Evolutionary conservation across 2,888 invertebrate genomes (phyloP), one percentile per base, ranked within the genome.

Genomic region (Microctonus hyperodae): DNA sequence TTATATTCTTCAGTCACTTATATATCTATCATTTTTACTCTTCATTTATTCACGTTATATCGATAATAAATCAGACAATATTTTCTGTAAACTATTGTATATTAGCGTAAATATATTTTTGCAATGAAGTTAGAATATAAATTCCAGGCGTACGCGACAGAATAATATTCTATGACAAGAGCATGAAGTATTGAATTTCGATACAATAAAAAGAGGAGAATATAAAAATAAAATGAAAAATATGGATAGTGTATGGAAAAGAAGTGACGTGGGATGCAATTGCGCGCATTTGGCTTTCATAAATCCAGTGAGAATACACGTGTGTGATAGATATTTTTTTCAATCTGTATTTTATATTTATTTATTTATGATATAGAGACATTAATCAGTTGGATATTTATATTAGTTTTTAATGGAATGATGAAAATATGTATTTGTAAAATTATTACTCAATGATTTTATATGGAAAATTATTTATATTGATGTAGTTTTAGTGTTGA

Each of bases 181-280:
- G 23, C 23, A 58, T 58, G 40, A 58, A 58, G 57, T 58, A 58
- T 58, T 58, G 57, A 58, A 58, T 58, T 58, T 35, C 57, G 35
- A 58, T 58, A 58, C 23, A 58, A n/a, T 37, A 35, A n/a, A 37
- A 23, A 37, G 20, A 33, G 4, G 10, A 28, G 10, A 37, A 37
- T 13, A 44, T 44, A 44, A n/a, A 44, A n/a, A 44, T 7, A 35
- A 9, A 35, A n/a, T n/a, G n/a, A n/a, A n/a, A n/a, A n/a, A n/a
- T n/a, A n/a, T n/a, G n/a, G n/a, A n/a, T n/a, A n/a, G n/a, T n/a
- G n/a, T n/a, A n/a, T n/a, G 35, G 35, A 58, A 11, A 58, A 40
- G 37, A 58, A 58, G 37, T 58, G 40, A 58, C 57, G 57, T 37
- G 40, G 23, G 40, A 58, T 23, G 37, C 37, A 37, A 7, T 13